Conservation (phyloP, 2,113 vertebrate genomes). For the Pelobates fuscus region DNA sequence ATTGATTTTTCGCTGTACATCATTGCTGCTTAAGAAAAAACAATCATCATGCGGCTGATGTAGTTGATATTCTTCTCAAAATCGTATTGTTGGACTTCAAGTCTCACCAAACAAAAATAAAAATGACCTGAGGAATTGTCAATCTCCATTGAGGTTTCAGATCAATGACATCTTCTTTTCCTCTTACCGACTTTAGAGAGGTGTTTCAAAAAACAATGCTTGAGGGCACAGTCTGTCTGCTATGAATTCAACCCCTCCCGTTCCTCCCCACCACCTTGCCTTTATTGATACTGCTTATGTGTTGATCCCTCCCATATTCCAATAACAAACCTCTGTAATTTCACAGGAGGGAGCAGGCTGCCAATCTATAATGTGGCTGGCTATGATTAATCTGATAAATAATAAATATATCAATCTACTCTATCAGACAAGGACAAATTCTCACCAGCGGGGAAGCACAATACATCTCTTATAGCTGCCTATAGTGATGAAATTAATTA, state of each 20-base stretch:
- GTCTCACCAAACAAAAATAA: slow-evolving; percentile 74
- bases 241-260: neutral
- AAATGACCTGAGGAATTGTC: slow-evolving; percentile 74
- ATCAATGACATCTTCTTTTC: slow-evolving; percentile 66
- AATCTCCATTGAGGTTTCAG: slow-evolving; percentile 64
- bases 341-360: slow-evolving; percentile 73
- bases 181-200: slow-evolving; percentile 51
- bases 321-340: slow-evolving; percentile 60
- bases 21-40: slow-evolving; percentile 54
- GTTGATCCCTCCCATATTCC: slow-evolving; percentile 55
- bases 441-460: slow-evolving; percentile 93
- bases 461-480: slow-evolving; percentile 90
- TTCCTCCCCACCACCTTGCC: slow-evolving; percentile 2
- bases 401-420: slow-evolving; percentile 99
- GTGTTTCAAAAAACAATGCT: slow-evolving; percentile 54
- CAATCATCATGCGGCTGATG: slow-evolving; percentile 51
- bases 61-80: slow-evolving; percentile 57
- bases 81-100: slow-evolving; percentile 61
- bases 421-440: slow-evolving; percentile 99
- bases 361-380: slow-evolving; percentile 86
- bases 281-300: slow-evolving; percentile 58
- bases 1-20: slow-evolving; percentile 56
- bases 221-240: slow-evolving; percentile 55
- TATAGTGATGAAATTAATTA: slow-evolving; percentile 97
- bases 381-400: slow-evolving; percentile 99